Evolutionary conservation across 2,797 vertebrate genomes (phyloP), one percentile per base, ranked within the genome.

Genomic region (Erpetoichthys calabaricus): DNA sequence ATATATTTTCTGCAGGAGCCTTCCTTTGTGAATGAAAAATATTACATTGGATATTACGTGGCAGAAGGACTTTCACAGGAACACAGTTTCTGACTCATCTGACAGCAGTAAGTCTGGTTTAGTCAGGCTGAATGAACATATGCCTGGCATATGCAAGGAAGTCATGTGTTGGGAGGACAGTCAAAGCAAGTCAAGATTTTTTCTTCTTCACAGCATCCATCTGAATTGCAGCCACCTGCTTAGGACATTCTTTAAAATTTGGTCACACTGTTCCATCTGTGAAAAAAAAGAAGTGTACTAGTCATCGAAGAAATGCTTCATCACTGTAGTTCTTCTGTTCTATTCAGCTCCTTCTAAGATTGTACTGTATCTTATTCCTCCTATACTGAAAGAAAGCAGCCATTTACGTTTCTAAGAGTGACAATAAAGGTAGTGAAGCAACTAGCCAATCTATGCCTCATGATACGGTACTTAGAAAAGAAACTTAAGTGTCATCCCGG

Each of bases 211-310:
- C 5, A 4, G 67, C 61, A 55, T 65, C 74, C 58, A 57, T 51
- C n/a, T 51, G 51, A 45, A 57, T 57, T 52, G 4, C 8, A 41
- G 49, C 64, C 73, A 75, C 74, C 72, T 78, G 72, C 67, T 78
- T 56, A 44, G 66, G 59, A 60, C 67, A 59, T 65, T 62, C 64
- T 61, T 65, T 63, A 60, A 70, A 64, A 60, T 44, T 65, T 63
- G 59, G 10, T 69, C 62, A 9, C 60, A 25, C 45, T 64, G 53
- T 60, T 68, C 76, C 73, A 74, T 80, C 75, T 78, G 77, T 64
- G 45, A 7, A 43, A n/a, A 55, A 43, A 8, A 44, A 62, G 47
- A 62, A 69, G 62, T 62, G 64, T 49, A 50, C 70, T 65, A 63
- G 53, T 56, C 68, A 56, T 59, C 64, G 68, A 63, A 65, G 63